These are phyloP conservation scores for Craterocephalus amniculus DNA, from an alignment of 2,797 vertebrate species.

Conservation along the genomic window DNA sequence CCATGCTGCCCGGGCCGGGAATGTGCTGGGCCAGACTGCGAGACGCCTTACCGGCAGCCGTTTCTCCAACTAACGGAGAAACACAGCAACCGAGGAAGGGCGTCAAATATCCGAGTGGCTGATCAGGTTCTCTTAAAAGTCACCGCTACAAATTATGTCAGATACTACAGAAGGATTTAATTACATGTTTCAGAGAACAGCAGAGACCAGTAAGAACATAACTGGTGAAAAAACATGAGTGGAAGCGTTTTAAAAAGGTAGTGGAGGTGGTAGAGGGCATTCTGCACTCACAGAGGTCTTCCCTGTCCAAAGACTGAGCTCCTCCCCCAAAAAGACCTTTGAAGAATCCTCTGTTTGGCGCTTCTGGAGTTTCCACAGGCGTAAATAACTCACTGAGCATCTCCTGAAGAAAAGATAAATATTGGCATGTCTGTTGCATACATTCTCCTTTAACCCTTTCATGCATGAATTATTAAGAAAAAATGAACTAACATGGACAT, in stretches of 20 bases:
- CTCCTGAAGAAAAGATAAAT: slow-evolving; percentile 84
- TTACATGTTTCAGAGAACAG: not conserved
- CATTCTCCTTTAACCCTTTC: slow-evolving; percentile 2
- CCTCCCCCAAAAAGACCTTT: slow-evolving; percentile 98
- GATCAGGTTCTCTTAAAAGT: not conserved
- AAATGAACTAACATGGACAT: no score
- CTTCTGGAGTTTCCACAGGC: slow-evolving; percentile 98
- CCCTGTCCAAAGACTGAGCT: slow-evolving; percentile 95
- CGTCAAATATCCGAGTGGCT: not conserved
- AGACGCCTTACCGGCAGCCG: slow-evolving; percentile 90
- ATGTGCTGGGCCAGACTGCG: slow-evolving; percentile 96
- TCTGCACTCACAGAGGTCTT: slow-evolving; percentile 94
- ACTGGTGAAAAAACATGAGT: not conserved
- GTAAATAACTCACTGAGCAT: slow-evolving; percentile 98
- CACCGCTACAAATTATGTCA: not conserved
- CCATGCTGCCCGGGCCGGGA: slow-evolving; percentile 93
- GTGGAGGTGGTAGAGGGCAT: not conserved
- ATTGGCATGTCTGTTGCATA: slow-evolving; percentile 15
- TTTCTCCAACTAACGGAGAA: slow-evolving; percentile 89
- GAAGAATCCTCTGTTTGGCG: slow-evolving; percentile 97
- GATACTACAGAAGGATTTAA: not conserved
- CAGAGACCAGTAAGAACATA: not conserved
- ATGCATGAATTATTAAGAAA: no score
- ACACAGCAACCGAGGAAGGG: slow-evolving; percentile 15
- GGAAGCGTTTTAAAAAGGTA: not conserved